These are phyloP conservation scores for Ctenopoma kingsleyae DNA, from an alignment of 2,797 vertebrate species.

Conservation along the genomic window DNA sequence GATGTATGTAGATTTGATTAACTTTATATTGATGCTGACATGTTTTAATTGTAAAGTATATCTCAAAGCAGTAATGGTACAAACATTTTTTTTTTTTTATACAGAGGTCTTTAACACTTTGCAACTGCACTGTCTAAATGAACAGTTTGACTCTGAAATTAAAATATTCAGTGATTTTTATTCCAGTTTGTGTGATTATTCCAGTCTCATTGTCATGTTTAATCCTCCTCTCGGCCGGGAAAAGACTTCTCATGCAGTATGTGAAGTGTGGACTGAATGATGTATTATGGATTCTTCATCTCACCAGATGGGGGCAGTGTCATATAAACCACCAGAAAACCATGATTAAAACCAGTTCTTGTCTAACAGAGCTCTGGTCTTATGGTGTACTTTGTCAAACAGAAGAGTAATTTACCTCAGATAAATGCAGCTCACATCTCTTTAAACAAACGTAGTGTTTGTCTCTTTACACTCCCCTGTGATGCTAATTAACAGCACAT, in stretches of 20 bases:
- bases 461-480: constrained; percentile 19
- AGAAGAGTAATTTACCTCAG: not conserved
- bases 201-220: not conserved
- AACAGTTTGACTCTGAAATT: constrained; percentile 64
- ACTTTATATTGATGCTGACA: constrained; percentile 80
- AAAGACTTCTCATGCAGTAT: not conserved
- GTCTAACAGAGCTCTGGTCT: not conserved
- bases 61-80: constrained; percentile 76
- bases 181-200: constrained; percentile 26
- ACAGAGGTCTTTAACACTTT: constrained; percentile 69
- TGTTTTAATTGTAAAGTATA: constrained; percentile 92
- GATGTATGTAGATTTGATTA: constrained; percentile 78
- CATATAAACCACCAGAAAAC: constrained; percentile 7
- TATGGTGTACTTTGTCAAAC: too few relatives aligned
- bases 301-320: constrained; percentile 67
- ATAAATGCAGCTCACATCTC: constrained; percentile 2
- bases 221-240: not conserved
- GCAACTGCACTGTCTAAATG: constrained; percentile 69
- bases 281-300: not conserved
- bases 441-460: not conserved
- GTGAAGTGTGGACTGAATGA: not conserved
- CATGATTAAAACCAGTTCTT: not conserved
- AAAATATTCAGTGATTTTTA: constrained; percentile 68
- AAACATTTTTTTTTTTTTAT: constrained; percentile 70
- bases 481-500: constrained; percentile 46